Evolutionary conservation across 2,113 vertebrate species (phyloP), one percentile per base, ranked within the genome.

Genomic region (Tyrannus savana): DNA sequence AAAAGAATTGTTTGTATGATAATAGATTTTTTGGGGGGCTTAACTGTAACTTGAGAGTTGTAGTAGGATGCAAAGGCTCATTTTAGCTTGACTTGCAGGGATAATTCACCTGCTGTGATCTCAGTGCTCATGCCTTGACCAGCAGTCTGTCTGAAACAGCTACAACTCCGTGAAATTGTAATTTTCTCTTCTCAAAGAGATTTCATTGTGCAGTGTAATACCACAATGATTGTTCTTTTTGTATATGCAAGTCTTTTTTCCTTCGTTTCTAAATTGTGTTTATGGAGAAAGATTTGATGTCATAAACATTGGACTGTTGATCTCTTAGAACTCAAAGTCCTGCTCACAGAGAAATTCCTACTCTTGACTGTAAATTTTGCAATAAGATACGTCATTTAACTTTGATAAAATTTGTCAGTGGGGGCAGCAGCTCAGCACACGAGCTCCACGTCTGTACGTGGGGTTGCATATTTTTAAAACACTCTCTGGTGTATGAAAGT

Each of bases 381-480:
- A 27, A 19, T 42, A 63, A 73, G 67, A 39, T 25, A 42, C 0
- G 1, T 62, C 49, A 59, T 50, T 39, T 72, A 63, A 49, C 41
- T 56, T 80, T 4, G n/a, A 24, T 42, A 39, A 82, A 79, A n/a
- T 39, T 89, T 71, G 67, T 77, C 94, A 86, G 72, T 46, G 75
- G 92, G 56, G 91, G 83, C 95, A 94, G 79, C 62, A 79, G 62
- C 75, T 90, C 53, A 63, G 84, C 71, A 63, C 71, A 30, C n/a
- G 66, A 79, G 44, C 46, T 84, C 17, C 14, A 21, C 41, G 31
- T 52, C 42, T 75, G 6, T 52, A 33, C 39, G 9, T 63, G 42
- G 22, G 23, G 27, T 73, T 80, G 42, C 41, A 7, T 81, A 55
- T 50, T 91, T 92, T 71, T 27, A 52, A 76, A 82, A 33, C 5